A percentile compares a stretch with the other conserved stretches of the same genome.
Conservation (phyloP, 2,113 vertebrate species). For the Dipodomys spectabilis region DNA sequence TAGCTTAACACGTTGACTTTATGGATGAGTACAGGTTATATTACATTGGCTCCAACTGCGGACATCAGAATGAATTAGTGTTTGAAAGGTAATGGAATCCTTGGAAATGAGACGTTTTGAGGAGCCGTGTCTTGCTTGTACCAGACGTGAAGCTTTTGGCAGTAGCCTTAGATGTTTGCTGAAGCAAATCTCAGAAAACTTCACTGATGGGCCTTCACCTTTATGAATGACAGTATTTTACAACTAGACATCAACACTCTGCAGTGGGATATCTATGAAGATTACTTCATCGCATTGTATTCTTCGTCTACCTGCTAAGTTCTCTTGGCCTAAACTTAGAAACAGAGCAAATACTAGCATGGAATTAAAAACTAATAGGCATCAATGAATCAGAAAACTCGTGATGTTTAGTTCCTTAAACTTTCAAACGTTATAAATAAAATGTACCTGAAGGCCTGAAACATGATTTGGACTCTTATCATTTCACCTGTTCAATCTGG, state of each 20-base stretch:
- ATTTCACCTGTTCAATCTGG: neutral
- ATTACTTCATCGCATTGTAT: neutral
- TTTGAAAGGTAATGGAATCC: neutral
- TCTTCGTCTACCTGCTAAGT: neutral
- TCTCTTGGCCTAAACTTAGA: neutral
- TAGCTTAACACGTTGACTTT: slow-evolving; percentile 25
- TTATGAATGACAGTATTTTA: neutral
- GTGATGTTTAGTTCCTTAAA: neutral
- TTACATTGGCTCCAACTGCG: neutral
- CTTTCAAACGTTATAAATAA: neutral
- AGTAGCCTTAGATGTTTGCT: neutral
- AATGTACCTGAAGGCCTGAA: neutral
- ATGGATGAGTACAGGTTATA: neutral
- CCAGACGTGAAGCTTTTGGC: neutral
- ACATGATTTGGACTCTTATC: neutral
- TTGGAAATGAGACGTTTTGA: neutral
- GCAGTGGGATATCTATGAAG: neutral
- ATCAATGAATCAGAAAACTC: neutral
- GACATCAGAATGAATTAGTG: slow-evolving; percentile 50
- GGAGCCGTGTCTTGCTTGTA: neutral
- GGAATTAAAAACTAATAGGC: neutral
- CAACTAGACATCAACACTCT: neutral
- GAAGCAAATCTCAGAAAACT: neutral
- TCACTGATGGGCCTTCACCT: neutral
- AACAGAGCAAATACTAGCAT: neutral